These are phyloP conservation scores for Rhinoptilus africanus DNA, from an alignment of 2,113 vertebrate genomes.

Conservation along the genomic window DNA sequence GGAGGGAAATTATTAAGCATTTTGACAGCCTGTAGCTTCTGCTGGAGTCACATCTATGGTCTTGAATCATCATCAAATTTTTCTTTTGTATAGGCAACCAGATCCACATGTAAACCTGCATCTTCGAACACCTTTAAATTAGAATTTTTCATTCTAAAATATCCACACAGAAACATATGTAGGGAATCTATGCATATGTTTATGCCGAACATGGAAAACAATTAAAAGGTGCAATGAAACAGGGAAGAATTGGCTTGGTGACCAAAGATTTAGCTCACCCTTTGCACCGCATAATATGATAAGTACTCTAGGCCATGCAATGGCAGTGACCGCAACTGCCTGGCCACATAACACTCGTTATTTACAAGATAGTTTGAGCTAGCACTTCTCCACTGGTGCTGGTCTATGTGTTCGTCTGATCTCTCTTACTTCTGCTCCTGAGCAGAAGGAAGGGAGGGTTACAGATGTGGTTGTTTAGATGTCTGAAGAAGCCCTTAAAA, in stretches of 20 bases:
- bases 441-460: not conserved
- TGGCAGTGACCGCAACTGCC: not conserved
- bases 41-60: not conserved
- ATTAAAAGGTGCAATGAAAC: not conserved
- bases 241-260: not conserved
- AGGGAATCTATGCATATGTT: not conserved
- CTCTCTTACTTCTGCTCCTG: not conserved
- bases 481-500: not conserved
- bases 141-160: not conserved
- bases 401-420: not conserved
- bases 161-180: not conserved
- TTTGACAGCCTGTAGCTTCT: not conserved
- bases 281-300: fast-evolving
- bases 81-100: not conserved
- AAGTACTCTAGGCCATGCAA: fast-evolving
- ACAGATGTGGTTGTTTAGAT: not conserved
- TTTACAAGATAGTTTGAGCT: not conserved
- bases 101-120: not conserved
- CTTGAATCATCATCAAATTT: not conserved
- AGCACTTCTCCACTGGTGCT: not conserved
- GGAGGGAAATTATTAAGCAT: not conserved
- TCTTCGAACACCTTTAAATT: not conserved
- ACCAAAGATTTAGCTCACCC: not conserved
- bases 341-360: not conserved
- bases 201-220: not conserved